Base-by-base conservation (phyloP, 2,888 invertebrate species). In the Parnassius mnemosyne region DNA sequence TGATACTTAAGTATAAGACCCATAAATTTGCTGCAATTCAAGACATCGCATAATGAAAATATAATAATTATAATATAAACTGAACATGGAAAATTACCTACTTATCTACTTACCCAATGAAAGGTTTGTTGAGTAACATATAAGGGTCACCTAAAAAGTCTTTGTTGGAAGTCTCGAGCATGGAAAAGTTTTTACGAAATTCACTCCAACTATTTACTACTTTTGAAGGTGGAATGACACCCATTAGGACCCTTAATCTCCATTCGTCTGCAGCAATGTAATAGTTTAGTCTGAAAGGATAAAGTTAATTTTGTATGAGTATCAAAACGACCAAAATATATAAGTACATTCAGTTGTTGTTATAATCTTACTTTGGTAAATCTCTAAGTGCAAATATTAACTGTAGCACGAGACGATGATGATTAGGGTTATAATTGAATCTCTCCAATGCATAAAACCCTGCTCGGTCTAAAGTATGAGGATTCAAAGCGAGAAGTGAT, bases 1-100 rank as follows among this genome's bases (percentile, higher is more conserved):
- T 93, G 93, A 70, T 93, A 93, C 70, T 93, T 93, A 20, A 93
- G 71, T 63, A 93, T 85, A 1, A 87, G 73, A 1, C 93, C 93
- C 81, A 93, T 83, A 69, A 93, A 93, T 84, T 93, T 92, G 47
- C 93, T 93, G 78, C 25, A 90, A 90, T 57, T 68, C 52, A 67
- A 68, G 63, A 65, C 44, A 52, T 7, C 3, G 7, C 0, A 11
- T 53, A 3, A 13, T 13, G 42, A 10, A 13, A 51, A 9, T 25
- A 25, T 3, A 25, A 1, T 10, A 51, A 25, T 12, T 10, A 20
- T 9, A 10, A 51, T 10, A 25, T 20, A 49, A 49, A 13, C 3
- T 9, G 12, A 12, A 10, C 49, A 12, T 51, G 9, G 20, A 25
- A 13, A 13, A 13, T n/a, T 10, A 16, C 9, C 16, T 50, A n/a